These are phyloP conservation scores for Rhynchomys soricoides DNA, from an alignment of 2,113 vertebrate species.

Conservation along the genomic window DNA sequence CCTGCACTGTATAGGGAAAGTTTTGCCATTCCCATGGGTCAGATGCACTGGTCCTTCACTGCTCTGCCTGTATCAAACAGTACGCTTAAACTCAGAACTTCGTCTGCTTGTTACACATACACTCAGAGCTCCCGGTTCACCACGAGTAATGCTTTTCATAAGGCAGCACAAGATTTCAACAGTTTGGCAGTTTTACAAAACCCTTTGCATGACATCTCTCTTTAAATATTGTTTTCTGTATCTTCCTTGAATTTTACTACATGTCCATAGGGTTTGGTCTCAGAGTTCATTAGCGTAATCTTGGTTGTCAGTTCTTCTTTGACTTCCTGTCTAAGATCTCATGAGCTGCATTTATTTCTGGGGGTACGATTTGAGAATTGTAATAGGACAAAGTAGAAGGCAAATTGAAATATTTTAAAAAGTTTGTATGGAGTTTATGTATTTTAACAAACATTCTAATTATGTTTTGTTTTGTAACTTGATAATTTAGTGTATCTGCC, in stretches of 20 bases:
- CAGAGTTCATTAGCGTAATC: background rate
- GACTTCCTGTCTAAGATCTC: background rate
- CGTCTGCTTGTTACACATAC: no score
- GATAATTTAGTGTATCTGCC: background rate
- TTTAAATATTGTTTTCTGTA: background rate
- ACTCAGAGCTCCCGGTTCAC: background rate
- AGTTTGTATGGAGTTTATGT: background rate
- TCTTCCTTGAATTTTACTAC: background rate
- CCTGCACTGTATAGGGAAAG: background rate
- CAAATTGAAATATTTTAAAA: background rate
- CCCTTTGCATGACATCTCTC: background rate
- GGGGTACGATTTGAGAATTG: background rate
- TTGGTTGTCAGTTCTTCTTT: background rate
- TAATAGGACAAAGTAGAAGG: background rate
- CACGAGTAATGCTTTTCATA: background rate
- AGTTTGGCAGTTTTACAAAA: background rate
- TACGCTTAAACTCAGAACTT: background rate
- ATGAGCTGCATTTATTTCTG: background rate
- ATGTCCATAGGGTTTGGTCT: background rate
- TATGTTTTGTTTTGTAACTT: background rate
- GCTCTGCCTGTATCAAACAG: background rate
- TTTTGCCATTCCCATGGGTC: background rate
- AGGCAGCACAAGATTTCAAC: background rate
- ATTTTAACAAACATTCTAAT: background rate
- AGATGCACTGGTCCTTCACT: background rate